Evolutionary conservation across 2,113 vertebrate genomes (phyloP), one percentile per base, ranked within the genome.

Genomic region (Neolamprologus falcicula): DNA sequence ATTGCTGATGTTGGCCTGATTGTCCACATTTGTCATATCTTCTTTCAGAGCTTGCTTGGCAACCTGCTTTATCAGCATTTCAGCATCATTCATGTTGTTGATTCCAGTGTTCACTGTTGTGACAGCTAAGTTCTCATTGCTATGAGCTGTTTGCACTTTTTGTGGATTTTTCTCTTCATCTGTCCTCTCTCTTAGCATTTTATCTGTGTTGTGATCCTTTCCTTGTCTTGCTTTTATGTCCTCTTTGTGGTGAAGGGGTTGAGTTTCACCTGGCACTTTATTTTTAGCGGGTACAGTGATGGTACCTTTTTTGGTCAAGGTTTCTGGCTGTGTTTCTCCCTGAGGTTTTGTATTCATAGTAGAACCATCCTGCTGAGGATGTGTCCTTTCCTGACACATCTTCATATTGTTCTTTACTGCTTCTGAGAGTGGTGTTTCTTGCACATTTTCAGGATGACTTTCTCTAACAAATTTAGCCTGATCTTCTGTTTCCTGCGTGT

Each of bases 231-330:
- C 24, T 52, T 28, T 83, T 66, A 61, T 80, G 33, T 90, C 78
- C 3, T 92, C 81, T 50, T 92, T 90, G 82, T 86, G 17, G 82
- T 81, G 76, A 88, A 24, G 42, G 37, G 78, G 19, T 91, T 93
- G 86, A 37, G 88, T 93, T 92, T 94, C 90, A 90, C 86, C 61
- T 24, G 82, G 9, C 11, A 47, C 14, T 89, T 92, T 91, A 93
- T 93, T 95, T 93, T 92, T 92, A 92, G 88, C 57, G 9, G 40
- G 66, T 80, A 73, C 71, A 86, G 82, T 88, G 53, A 68, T 42
- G 21, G 57, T 71, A 73, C 57, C 83, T 80, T 90, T 89, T 86
- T 86, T 90, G 83, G 81, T 47, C 50, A 83, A 9, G 17, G 55
- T 35, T 31, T 92, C 83, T 47, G 80, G 45, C 84, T 87, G 87